Evolutionary conservation across 2,888 invertebrate genomes (phyloP), one percentile per base, ranked within the genome.

Genomic region (Microctonus brassicae): DNA sequence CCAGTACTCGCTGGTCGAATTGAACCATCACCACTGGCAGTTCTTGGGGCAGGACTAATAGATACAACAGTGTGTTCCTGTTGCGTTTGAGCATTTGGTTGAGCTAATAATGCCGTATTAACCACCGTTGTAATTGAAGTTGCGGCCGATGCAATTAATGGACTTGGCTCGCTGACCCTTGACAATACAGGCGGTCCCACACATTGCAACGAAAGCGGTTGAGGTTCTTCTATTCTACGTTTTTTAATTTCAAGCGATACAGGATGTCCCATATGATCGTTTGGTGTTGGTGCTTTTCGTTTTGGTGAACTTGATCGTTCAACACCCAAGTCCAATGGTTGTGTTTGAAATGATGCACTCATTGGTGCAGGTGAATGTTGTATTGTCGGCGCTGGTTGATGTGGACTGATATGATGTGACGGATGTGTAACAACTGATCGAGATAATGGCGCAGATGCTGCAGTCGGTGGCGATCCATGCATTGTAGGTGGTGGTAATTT

Each of bases 281-380:
- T 84, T 0, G 91, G 90, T 10, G 90, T 90, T 13, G 84, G 81
- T 11, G 88, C 88, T 80, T 93, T 92, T 62, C 93, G 88, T 80
- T 93, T 92, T 0, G 94, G 93, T 58, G 93, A 87, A 11, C 84
- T 80, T 3, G 86, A 84, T 70, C 87, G 80, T 76, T 87, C 87
- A 34, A 94, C 91, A 42, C 94, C 94, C 69, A 95, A 90, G 85
- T 95, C 94, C 36, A 95, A 89, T 11, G 95, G 95, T 83, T 94
- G 94, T 70, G 93, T 93, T 87, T 95, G 94, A 82, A 93, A 91
- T 64, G 89, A 84, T 75, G 90, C 88, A 58, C 64, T 75, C 1
- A 75, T 66, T 4, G 76, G 66, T 17, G 86, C 82, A 29, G 72
- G 62, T 33, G 71, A 69, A 42, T 26, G 47, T 47, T 52, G 53